These are phyloP conservation scores for Takifugu bimaculatus DNA, from an alignment of 2,113 vertebrate species.

Conservation along the genomic window DNA sequence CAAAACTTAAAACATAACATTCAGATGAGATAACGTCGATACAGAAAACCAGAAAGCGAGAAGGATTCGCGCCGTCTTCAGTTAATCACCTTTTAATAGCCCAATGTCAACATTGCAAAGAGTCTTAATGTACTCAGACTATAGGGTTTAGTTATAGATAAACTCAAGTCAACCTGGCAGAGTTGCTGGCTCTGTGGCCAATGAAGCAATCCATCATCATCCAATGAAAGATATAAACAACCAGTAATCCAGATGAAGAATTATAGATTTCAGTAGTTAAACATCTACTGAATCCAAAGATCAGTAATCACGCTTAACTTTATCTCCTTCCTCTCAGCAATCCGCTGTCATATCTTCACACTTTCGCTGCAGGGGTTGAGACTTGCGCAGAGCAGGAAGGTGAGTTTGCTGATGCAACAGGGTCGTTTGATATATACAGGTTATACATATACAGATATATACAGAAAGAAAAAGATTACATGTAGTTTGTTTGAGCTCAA, in stretches of 20 bases:
- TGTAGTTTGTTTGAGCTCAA: too few species aligned
- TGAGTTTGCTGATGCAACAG: not conserved
- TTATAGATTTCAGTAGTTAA: slow-evolving; percentile 35
- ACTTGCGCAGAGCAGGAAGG: not conserved
- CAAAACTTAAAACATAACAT: slow-evolving; percentile 17
- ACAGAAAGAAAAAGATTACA: too few species aligned
- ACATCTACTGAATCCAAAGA: slow-evolving; percentile 55
- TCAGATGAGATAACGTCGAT: slow-evolving; percentile 26
- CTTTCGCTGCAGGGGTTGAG: not conserved
- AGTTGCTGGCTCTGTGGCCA: too few species aligned
- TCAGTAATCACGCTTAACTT: slow-evolving; percentile 27
- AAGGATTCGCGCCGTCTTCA: slow-evolving; percentile 34
- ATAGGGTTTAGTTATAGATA: too few species aligned
- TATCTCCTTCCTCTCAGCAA: not conserved
- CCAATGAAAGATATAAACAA: not conserved
- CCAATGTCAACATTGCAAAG: not conserved
- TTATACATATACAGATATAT: too few species aligned
- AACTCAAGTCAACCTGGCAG: too few species aligned
- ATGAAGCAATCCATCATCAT: not conserved
- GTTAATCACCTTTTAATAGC: too few species aligned
- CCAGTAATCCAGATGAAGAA: not conserved
- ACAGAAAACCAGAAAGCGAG: slow-evolving; percentile 24
- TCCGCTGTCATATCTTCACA: not conserved
- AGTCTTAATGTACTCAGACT: too few species aligned
- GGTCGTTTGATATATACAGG: too few species aligned